Evolutionary conservation across 2,888 invertebrate genomes (phyloP).

Genomic region (Pharmacophagus antenor): DNA sequence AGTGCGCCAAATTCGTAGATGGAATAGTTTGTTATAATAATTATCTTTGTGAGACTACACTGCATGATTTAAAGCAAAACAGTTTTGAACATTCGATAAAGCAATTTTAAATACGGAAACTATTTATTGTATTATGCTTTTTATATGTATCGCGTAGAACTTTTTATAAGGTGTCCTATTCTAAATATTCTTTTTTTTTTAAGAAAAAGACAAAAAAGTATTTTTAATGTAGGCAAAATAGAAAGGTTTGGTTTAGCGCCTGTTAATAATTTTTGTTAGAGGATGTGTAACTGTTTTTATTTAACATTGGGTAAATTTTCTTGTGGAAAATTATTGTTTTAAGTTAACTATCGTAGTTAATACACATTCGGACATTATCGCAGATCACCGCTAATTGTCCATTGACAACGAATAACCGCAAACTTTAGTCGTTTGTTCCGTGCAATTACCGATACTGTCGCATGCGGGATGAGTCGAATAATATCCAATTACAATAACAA

Average conservation of each 20-base stretch:
- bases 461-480: slow-evolving; percentile 11
- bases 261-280: not conserved
- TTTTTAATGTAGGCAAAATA: no score
- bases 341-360: slow-evolving; percentile 1
- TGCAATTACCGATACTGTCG: slow-evolving; percentile 25
- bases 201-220: no score
- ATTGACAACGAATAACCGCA: slow-evolving; percentile 31
- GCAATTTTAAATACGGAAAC: no score
- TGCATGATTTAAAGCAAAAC: not conserved
- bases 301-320: not conserved
- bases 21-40: not conserved
- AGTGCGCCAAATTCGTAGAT: not conserved
- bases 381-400: slow-evolving; percentile 27
- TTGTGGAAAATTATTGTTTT: not conserved
- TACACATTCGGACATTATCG: slow-evolving; percentile 21
- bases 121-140: no score
- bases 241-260: not conserved
- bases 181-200: no score
- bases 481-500: slow-evolving; percentile 25
- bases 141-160: no score
- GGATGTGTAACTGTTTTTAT: not conserved
- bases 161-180: no score
- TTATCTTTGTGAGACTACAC: not conserved
- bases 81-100: no score
- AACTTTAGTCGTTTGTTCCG: slow-evolving; percentile 17